Conservation (phyloP, 2,113 vertebrate species). For the Acinonyx jubatus region DNA sequence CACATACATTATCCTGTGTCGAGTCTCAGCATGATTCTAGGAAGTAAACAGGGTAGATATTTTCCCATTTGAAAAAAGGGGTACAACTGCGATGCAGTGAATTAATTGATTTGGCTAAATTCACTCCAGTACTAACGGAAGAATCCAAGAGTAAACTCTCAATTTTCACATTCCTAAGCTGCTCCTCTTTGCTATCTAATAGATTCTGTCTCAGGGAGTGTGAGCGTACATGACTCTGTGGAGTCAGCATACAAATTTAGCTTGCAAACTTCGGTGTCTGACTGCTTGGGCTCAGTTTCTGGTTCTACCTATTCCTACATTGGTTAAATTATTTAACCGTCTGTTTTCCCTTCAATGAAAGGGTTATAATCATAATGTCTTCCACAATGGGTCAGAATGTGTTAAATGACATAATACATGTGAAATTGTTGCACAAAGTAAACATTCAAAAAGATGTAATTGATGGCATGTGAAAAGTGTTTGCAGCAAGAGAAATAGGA, state of each 20-base stretch:
- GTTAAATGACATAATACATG: neutral
- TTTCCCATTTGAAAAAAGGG: neutral
- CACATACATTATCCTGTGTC: neutral
- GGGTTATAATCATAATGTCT: neutral
- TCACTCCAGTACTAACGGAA: neutral
- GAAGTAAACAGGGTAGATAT: neutral
- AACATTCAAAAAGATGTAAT: neutral
- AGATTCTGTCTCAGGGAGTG: neutral
- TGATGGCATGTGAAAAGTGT: neutral
- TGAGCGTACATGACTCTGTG: fast-evolving
- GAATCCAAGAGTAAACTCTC: neutral
- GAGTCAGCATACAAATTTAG: neutral
- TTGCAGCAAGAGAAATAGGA: neutral
- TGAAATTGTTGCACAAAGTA: neutral
- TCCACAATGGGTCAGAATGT: neutral
- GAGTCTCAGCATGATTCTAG: neutral
- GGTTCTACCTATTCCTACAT: neutral
- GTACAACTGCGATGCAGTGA: neutral
- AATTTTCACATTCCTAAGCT: neutral
- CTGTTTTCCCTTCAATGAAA: neutral
- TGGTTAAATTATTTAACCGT: neutral
- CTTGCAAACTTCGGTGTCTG: neutral
- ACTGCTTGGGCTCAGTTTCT: neutral
- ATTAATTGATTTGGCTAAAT: neutral
- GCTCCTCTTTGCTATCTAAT: neutral